Base-by-base conservation (phyloP, 1,140 invertebrate species). In the Medauroidea extradentata region DNA sequence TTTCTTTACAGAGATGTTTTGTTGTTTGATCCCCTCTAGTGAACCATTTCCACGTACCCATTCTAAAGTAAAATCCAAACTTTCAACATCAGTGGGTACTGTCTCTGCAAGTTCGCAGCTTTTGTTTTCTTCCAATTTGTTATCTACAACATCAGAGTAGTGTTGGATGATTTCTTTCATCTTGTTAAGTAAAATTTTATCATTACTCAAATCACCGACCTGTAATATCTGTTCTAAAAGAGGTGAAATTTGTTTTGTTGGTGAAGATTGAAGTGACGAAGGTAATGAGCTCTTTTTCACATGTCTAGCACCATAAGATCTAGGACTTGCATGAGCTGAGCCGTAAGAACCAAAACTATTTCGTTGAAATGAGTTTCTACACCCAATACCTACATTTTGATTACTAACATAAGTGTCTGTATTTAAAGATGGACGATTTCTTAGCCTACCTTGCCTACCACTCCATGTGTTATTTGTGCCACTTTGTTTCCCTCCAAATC, bases 161-260 rank as follows among this genome's bases (percentile, higher is more conserved):
- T 59, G 57, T 29, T 59, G 53, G 49, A 59, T 59, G 51, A 89
- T 76, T 7, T 84, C 83, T 64, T 89, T 86, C 70, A 89, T 80
- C 67, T 88, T 86, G 66, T 85, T 81, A 9, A 87, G 71, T 41
- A 89, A 83, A 54, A 83, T 72, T 1, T 82, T 78, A 62, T 89
- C 86, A 64, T 88, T 85, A 65, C 16, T 46, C 8, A 18, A 23
- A 29, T 53, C 14, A 41, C 27, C 43, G 57, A 86, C 83, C 61
- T 84, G 79, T 1, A 89, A 69, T 2, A 90, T 83, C 65, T 88
- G 85, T 66, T 89, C 84, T n/a, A 86, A 70, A 18, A 89, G 68
- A 3, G 84, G 85, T 63, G 83, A 83, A 38, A 79, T 67, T 7
- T 74, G 73, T 63, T 86, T 83, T 0, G 84, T 82, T 0, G 85